phyloP scores from a whole-genome alignment of 2,888 invertebrate species.

The Pachliopta kotzebuea region DNA sequence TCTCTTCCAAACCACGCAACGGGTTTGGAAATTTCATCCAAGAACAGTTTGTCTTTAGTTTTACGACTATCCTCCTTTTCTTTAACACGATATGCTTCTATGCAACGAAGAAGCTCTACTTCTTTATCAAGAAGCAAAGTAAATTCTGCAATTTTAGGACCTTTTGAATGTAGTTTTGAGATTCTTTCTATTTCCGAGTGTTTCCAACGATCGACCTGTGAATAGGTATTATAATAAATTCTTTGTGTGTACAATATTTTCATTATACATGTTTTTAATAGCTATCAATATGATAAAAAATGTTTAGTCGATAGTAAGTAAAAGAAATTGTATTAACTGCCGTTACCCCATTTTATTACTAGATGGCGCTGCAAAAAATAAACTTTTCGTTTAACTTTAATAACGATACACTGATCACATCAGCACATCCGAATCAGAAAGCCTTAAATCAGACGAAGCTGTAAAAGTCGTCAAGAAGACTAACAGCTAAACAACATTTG shows the following conservation, averaged over 20 bases:
- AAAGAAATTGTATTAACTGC: too few species aligned
- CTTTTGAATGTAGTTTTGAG: constrained; percentile 82
- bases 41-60: constrained; percentile 81
- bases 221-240: constrained; percentile 19
- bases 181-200: constrained; percentile 83
- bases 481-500: too few species aligned
- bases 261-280: neutral
- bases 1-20: constrained; percentile 88
- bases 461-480: too few species aligned
- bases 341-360: too few species aligned
- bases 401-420: too few species aligned
- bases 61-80: constrained; percentile 81
- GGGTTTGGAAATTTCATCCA: constrained; percentile 86
- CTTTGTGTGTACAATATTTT: neutral
- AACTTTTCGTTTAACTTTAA: neutral
- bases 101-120: constrained; percentile 83
- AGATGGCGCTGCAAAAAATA: neutral
- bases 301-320: too few species aligned
- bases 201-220: constrained; percentile 84
- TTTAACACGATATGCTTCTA: constrained; percentile 84
- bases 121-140: constrained; percentile 86
- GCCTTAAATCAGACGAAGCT: too few species aligned
- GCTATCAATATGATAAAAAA: neutral
- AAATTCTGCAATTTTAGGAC: constrained; percentile 85
- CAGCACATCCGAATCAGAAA: too few species aligned